Conservation (phyloP, 2,888 invertebrate genomes). For the Deilephila elpenor region DNA sequence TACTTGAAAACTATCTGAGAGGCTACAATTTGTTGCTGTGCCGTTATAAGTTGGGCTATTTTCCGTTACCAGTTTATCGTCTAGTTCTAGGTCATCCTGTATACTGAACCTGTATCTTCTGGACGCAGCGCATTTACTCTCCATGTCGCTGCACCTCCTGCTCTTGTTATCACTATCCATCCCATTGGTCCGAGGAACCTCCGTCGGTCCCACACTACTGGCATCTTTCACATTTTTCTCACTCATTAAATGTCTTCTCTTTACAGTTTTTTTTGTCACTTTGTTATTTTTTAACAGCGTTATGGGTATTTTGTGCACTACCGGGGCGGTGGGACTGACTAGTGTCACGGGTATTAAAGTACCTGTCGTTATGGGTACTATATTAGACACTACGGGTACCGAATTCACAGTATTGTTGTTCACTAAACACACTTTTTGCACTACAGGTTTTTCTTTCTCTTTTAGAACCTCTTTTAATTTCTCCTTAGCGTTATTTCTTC, state of each 20-base stretch:
- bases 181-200: slow-evolving; percentile 27
- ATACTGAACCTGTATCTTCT: slow-evolving; percentile 59
- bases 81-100: too few species aligned
- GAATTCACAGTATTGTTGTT: slow-evolving; percentile 41
- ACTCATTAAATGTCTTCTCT: slow-evolving; percentile 49
- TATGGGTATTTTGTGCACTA: slow-evolving; percentile 62
- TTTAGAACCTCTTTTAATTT: slow-evolving; percentile 63
- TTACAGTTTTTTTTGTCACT: slow-evolving; percentile 48
- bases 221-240: slow-evolving; percentile 30
- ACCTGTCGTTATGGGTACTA: slow-evolving; percentile 56
- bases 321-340: slow-evolving; percentile 45
- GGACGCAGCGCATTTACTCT: slow-evolving; percentile 68
- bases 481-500: slow-evolving; percentile 50
- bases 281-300: slow-evolving; percentile 50
- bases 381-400: slow-evolving; percentile 44
- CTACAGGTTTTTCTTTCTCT: slow-evolving; percentile 59
- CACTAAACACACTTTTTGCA: slow-evolving; percentile 32
- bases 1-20: too few species aligned
- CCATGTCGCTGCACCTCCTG: slow-evolving; percentile 44
- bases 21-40: too few species aligned
- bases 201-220: slow-evolving; percentile 36
- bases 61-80: too few species aligned
- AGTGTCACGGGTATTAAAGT: slow-evolving; percentile 68
- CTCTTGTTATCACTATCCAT: slow-evolving; percentile 29
- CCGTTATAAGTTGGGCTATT: too few species aligned